Evolutionary conservation across 1,140 invertebrate species (phyloP).

Genomic region (Acyrthosiphon pisum): DNA sequence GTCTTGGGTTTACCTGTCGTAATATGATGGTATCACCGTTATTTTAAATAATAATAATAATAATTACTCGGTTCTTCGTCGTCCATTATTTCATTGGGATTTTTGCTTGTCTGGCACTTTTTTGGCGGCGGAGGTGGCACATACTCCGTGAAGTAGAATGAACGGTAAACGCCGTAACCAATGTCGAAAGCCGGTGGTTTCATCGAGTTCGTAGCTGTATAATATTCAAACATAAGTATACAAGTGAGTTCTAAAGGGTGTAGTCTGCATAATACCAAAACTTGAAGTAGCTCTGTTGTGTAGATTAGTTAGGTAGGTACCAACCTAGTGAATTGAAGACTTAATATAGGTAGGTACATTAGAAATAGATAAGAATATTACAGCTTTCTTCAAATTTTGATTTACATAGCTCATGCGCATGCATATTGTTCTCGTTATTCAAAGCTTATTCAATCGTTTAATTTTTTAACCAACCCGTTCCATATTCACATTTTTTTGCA

Average conservation of each 20-base stretch:
- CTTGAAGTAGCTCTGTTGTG: not conserved
- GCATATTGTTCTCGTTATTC: not conserved
- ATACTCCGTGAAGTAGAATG: slow-evolving; percentile 56
- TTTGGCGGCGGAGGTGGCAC: slow-evolving; percentile 27
- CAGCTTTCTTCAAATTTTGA: slow-evolving; percentile 23
- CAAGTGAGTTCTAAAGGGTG: not conserved
- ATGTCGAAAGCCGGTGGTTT: slow-evolving; percentile 51
- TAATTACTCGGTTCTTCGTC: slow-evolving; percentile 27
- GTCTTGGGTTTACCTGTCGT: too few species aligned
- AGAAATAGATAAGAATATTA: not conserved
- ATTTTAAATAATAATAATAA: not conserved
- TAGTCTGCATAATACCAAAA: not conserved
- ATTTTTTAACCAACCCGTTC: slow-evolving; percentile 49
- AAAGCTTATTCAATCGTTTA: slow-evolving; percentile 7
- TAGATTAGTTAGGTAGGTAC: not conserved
- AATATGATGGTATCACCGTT: not conserved
- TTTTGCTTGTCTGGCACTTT: not conserved
- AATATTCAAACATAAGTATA: not conserved
- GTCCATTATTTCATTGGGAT: not conserved
- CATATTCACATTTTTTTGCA: slow-evolving; percentile 27
- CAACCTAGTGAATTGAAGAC: not conserved
- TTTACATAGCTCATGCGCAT: not conserved
- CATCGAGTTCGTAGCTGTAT: slow-evolving; percentile 53
- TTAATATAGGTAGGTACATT: not conserved
- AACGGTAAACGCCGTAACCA: slow-evolving; percentile 54